Base-by-base conservation (phyloP, 2,888 invertebrate genomes). In the Erpobdella octoculata region DNA sequence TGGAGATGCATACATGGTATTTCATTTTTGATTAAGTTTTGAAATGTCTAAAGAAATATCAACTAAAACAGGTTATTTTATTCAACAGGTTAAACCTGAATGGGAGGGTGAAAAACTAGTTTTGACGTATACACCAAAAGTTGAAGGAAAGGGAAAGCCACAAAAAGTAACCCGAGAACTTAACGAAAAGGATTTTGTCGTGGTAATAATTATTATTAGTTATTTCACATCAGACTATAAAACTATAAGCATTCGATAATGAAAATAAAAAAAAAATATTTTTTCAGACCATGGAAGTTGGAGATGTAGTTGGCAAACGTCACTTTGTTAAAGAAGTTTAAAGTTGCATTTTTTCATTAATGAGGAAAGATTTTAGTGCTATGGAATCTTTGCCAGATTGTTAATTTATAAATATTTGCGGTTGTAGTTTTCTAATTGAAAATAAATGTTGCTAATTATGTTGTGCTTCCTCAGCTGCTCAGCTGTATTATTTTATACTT, bases 91-190 rank as follows among this genome's bases (percentile, higher is more conserved):
- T 28, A 61, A 53, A 38, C 72, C 72, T 3, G 15, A n/a, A 2
- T 71, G 72, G 72, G 72, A 72, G 28, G 68, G 61, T 35, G 61
- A 69, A 2, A 67, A 68, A n/a, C 68, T 72, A 18, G 68, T 72
- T 1, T 2, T 72, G 68, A 31, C 8, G 25, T 12, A 35, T 18
- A 37, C n/a, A 38, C 68, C 72, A 25, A 72, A 69, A 36, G 65
- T 41, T 36, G 35, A 65, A 41, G 41, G 35, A 18, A 70, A 69
- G 33, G 46, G 35, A 36, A 37, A 72, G 33, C 46, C 38, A n/a
- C 38, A 64, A 33, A 72, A 59, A 46, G n/a, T 41, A 18, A 70
- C 35, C 12, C 18, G 72, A 33, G 41, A 59, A n/a, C 12, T 72
- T 4, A 35, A 41, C 6, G 72, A 58, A 33, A 68, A 70, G 1